Evolutionary conservation across 2,797 vertebrate genomes (phyloP).

Genomic region (Centropyge bicolor): DNA sequence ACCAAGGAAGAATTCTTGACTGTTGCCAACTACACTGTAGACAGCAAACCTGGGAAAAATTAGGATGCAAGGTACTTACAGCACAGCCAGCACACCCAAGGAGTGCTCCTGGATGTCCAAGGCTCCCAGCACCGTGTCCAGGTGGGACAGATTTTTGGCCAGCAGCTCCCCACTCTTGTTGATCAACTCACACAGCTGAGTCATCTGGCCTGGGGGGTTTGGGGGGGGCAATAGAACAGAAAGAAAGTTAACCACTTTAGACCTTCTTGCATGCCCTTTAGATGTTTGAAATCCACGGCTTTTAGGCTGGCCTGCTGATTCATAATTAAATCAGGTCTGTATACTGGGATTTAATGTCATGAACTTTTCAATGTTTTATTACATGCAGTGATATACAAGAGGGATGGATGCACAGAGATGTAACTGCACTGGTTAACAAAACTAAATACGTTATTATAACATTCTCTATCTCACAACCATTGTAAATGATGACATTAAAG

Average conservation of each 20-base stretch:
- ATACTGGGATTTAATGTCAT: neutral
- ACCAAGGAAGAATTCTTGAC: neutral
- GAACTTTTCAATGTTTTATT: neutral
- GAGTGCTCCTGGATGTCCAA: constrained; percentile 99
- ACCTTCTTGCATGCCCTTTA: neutral
- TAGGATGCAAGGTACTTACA: constrained; percentile 87
- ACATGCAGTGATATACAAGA: neutral
- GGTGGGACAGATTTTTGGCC: constrained; percentile 97
- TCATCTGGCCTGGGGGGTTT: constrained; percentile 94
- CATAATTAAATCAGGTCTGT: neutral
- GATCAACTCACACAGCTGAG: constrained; percentile 98
- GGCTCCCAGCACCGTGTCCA: constrained; percentile 98
- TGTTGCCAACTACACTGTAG: too few relatives aligned
- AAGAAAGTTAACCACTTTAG: constrained; percentile 8
- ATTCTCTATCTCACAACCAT: neutral
- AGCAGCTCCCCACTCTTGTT: constrained; percentile 99
- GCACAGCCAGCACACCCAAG: constrained; percentile 95
- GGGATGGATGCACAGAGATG: neutral
- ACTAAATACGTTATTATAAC: neutral
- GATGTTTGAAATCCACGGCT: neutral
- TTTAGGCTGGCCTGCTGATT: neutral
- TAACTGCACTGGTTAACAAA: neutral
- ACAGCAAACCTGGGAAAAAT: neutral
- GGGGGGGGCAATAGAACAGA: constrained; percentile 16
- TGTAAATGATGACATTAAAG: neutral